Conservation (phyloP, 1,140 invertebrate species). For the Papilio xuthus region DNA sequence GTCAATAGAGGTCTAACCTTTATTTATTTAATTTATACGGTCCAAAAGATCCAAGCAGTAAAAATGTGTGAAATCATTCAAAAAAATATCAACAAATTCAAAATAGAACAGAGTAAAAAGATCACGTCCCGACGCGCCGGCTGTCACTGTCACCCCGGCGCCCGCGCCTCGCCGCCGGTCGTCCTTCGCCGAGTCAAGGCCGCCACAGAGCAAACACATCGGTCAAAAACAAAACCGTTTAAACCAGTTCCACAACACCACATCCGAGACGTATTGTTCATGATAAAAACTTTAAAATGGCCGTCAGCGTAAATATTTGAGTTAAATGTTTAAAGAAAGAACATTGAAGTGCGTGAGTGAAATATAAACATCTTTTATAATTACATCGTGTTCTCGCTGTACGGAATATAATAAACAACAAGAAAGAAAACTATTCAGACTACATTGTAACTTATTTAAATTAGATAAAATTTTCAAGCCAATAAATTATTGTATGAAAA, state of each 20-base stretch:
- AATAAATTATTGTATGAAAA: background rate
- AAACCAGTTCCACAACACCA: conserved; percentile 52
- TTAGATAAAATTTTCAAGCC: background rate
- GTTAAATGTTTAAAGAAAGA: conserved; percentile 29
- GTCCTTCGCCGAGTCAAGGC: conserved; percentile 71
- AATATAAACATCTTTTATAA: conserved; percentile 28
- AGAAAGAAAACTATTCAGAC: background rate
- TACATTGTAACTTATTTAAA: background rate
- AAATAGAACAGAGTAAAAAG: conserved; percentile 5
- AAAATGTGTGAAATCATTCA: background rate
- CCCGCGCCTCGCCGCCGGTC: conserved; percentile 55
- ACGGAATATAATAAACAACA: conserved; percentile 6
- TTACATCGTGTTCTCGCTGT: conserved; percentile 1
- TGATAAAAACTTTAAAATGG: conserved; percentile 35
- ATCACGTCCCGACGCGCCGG: background rate
- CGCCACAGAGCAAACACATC: conserved; percentile 53
- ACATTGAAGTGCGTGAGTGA: conserved; percentile 31
- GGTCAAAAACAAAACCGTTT: conserved; percentile 53
- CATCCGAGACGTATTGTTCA: conserved; percentile 40
- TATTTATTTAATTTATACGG: background rate
- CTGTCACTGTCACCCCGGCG: conserved; percentile 35
- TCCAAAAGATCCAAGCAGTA: background rate
- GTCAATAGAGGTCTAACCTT: background rate
- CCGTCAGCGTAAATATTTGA: conserved; percentile 40
- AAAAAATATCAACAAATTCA: background rate